Conservation (phyloP, 2,888 invertebrate species). For the Neuroscelio doddi region DNA sequence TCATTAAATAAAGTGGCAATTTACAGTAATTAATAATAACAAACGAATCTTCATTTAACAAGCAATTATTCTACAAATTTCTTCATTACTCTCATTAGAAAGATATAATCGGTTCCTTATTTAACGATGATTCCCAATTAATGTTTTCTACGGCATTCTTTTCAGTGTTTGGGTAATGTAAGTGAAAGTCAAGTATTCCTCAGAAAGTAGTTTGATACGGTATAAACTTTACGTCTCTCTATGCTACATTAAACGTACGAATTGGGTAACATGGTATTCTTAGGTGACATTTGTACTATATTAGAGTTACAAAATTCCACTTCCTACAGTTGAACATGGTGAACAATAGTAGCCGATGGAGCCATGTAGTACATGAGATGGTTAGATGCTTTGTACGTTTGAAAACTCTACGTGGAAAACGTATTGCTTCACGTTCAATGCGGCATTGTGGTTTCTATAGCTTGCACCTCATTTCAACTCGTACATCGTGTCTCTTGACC, state of each 20-base stretch:
- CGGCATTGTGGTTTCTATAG: constrained; percentile 34
- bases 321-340: constrained; percentile 17
- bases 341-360: not conserved
- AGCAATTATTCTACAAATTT: not conserved
- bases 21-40: too few species aligned
- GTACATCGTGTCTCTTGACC: constrained; percentile 27
- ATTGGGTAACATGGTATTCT: constrained; percentile 36
- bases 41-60: too few species aligned
- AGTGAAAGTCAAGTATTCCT: too few species aligned
- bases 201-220: too few species aligned
- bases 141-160: too few species aligned
- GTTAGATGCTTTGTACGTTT: constrained; percentile 30
- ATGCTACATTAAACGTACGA: constrained; percentile 30
- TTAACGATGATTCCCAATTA: too few species aligned
- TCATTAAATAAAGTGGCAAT: too few species aligned
- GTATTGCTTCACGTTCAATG: constrained; percentile 51
- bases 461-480: constrained; percentile 35
- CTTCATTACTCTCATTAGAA: too few species aligned
- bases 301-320: constrained; percentile 40
- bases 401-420: constrained; percentile 50
- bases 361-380: constrained; percentile 32
- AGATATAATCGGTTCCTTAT: too few species aligned
- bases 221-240: constrained; percentile 28
- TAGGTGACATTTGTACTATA: constrained; percentile 45
- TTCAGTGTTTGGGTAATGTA: too few species aligned